These are phyloP conservation scores for Pentalonia nigronervosa DNA, from an alignment of 1,140 invertebrate species.

Conservation along the genomic window DNA sequence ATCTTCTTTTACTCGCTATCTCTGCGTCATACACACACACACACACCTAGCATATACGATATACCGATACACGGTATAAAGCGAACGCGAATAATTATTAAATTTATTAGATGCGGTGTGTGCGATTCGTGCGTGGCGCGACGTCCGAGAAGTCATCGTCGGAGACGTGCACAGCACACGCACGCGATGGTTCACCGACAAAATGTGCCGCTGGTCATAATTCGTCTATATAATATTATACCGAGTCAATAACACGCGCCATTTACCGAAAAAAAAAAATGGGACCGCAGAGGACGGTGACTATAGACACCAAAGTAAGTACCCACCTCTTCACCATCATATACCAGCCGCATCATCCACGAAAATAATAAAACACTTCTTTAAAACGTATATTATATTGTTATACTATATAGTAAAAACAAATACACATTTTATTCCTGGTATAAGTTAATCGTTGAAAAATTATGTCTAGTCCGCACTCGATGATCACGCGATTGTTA, in stretches of 20 bases:
- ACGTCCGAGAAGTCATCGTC: background rate
- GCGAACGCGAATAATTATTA: background rate
- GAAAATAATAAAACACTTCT: background rate
- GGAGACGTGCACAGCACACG: background rate
- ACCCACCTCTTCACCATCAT: background rate
- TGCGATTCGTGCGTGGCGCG: background rate
- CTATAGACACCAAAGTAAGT: background rate
- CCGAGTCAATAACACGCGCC: background rate
- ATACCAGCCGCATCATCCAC: background rate
- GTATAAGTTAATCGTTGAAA: background rate
- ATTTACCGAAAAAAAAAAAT: background rate
- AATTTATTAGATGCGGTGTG: background rate
- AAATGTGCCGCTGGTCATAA: background rate
- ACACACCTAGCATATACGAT: background rate
- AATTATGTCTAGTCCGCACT: background rate
- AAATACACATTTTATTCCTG: too few relatives aligned
- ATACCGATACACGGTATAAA: background rate
- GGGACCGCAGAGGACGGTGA: background rate
- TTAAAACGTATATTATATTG: too few relatives aligned
- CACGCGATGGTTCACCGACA: background rate
- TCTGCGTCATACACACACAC: background rate
- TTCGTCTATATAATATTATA: background rate
- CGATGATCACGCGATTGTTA: background rate
- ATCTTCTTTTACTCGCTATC: background rate
- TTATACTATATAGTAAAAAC: too few relatives aligned